phyloP scores from a whole-genome alignment of 64 coral and sea anemone species.

The Porites australiensis region DNA sequence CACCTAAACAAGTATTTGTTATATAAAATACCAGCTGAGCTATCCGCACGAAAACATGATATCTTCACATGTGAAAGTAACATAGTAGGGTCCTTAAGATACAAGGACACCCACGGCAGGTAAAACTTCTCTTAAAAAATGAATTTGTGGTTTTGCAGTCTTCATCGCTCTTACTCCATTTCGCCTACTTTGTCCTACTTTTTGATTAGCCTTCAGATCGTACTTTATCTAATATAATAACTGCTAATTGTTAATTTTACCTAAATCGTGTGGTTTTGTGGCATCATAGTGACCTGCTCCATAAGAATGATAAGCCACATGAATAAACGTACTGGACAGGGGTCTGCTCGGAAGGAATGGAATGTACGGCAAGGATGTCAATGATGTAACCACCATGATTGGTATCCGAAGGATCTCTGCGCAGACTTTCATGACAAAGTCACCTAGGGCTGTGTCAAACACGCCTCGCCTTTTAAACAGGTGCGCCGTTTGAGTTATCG shows the following conservation, averaged over 20 bases:
- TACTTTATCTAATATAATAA: too few relatives aligned
- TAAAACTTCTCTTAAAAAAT: too few relatives aligned
- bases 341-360: conserved; percentile 15
- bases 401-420: conserved; percentile 18
- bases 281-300: conserved; percentile 43
- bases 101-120: too few relatives aligned
- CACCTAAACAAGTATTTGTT: too few relatives aligned
- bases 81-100: too few relatives aligned
- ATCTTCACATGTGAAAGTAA: too few relatives aligned
- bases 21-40: too few relatives aligned
- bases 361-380: conserved; percentile 16
- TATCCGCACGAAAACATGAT: too few relatives aligned
- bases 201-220: too few relatives aligned
- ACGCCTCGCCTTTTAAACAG: background rate
- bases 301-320: conserved; percentile 25
- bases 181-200: too few relatives aligned
- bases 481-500: background rate
- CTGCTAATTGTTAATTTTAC: background rate
- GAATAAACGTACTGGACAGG: background rate
- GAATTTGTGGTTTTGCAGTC: too few relatives aligned
- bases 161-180: too few relatives aligned
- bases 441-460: conserved; percentile 36
- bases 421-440: conserved; percentile 55
- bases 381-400: conserved; percentile 40
- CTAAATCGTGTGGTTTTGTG: background rate